Evolutionary conservation across 1,140 invertebrate genomes (phyloP).

Genomic region (Babylonia areolata): DNA sequence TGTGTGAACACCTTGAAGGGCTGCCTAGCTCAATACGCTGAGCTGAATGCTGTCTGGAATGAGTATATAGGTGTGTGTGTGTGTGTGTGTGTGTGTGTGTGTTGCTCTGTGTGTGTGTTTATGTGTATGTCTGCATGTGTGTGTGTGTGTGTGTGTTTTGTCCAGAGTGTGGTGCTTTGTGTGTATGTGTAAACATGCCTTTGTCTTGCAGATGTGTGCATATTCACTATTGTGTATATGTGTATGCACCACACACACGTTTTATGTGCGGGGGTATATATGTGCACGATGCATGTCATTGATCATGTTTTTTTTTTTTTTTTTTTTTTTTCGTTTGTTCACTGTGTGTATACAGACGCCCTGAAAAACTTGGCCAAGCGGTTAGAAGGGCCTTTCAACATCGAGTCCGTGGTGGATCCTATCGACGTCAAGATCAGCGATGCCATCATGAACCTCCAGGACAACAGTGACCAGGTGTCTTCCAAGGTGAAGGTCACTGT

Average conservation of each 20-base stretch:
- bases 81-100: not conserved
- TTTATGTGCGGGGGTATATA: no score
- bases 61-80: not conserved
- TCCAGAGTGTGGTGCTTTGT: no score
- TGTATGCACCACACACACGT: no score
- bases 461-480: slow-evolving; percentile 88
- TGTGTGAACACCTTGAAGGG: no score
- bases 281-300: not conserved
- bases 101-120: not conserved
- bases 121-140: not conserved
- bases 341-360: slow-evolving; percentile 76
- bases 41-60: not conserved
- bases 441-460: slow-evolving; percentile 99
- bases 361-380: slow-evolving; percentile 86
- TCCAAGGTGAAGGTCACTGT: slow-evolving; percentile 87
- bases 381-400: slow-evolving; percentile 94
- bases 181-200: no score
- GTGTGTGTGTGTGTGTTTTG: not conserved
- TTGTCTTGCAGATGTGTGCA: no score
- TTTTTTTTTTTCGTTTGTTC: no score
- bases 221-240: no score
- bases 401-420: slow-evolving; percentile 96
- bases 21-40: no score
- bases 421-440: slow-evolving; percentile 99
- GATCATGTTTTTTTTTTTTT: slow-evolving; percentile 72